Conservation (phyloP, 2,888 invertebrate species). For the Scaptomyza flava region DNA sequence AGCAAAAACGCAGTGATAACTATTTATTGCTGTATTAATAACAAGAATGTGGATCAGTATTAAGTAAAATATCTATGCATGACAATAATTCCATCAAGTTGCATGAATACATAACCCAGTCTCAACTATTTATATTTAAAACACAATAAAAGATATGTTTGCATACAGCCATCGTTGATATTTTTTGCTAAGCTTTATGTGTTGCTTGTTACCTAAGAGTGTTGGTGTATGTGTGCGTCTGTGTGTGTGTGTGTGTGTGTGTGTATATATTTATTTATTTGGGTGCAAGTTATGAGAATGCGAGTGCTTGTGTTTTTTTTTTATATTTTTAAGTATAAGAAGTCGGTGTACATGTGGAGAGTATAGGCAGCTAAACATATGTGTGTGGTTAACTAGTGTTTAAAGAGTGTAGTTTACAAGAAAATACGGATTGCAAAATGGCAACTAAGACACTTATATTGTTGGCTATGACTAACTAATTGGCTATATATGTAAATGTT, state of each 20-base stretch:
- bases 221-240: slow-evolving; percentile 21
- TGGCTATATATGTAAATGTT: slow-evolving; percentile 26
- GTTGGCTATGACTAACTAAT: slow-evolving; percentile 57
- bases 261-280: slow-evolving; percentile 16
- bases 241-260: slow-evolving; percentile 15
- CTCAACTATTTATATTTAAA: not conserved
- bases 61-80: not conserved
- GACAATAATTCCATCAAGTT: not conserved
- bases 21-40: not conserved
- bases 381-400: slow-evolving; percentile 30
- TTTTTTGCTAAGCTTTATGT: slow-evolving; percentile 3
- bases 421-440: slow-evolving; percentile 64
- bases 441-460: slow-evolving; percentile 73
- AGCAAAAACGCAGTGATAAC: not conserved
- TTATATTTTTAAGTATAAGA: slow-evolving; percentile 12
- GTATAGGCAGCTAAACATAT: slow-evolving; percentile 52
- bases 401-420: slow-evolving; percentile 21
- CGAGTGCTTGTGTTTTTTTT: slow-evolving; percentile 52
- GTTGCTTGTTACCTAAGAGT: slow-evolving; percentile 11
- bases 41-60: not conserved
- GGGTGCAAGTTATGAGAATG: slow-evolving; percentile 68
- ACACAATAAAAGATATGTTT: not conserved
- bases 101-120: not conserved
- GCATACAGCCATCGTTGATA: not conserved
- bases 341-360: slow-evolving; percentile 23